Percentiles rank a stretch among this genome's conserved stretches.
Evolutionary conservation across 2,888 invertebrate genomes (phyloP).

Genomic region (Rotaria magnacalcarata): DNA sequence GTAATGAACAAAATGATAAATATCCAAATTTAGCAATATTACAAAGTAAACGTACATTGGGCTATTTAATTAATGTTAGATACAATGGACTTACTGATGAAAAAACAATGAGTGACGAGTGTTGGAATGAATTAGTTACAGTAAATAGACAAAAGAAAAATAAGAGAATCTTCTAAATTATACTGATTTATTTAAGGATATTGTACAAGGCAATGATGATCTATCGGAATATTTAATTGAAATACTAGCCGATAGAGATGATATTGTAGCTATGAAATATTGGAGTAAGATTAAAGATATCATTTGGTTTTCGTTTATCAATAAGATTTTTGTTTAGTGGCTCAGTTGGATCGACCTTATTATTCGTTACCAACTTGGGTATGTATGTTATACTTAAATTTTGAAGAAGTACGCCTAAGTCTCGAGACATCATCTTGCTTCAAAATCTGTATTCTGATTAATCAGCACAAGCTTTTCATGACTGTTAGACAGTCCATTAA

Average conservation of each 20-base stretch:
- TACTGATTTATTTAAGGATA: not conserved
- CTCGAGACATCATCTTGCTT: too few species aligned
- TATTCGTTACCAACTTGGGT: not conserved
- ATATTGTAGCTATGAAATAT: constrained; percentile 16
- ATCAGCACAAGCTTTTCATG: too few species aligned
- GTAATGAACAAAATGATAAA: not conserved
- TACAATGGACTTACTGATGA: not conserved
- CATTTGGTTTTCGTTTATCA: not conserved
- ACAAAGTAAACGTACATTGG: constrained; percentile 6
- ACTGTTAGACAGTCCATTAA: too few species aligned
- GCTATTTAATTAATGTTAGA: not conserved
- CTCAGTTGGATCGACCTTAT: not conserved
- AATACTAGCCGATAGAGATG: not conserved
- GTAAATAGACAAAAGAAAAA: not conserved
- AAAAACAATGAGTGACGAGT: constrained; percentile 35
- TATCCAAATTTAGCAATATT: constrained; percentile 25
- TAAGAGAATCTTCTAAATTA: not conserved
- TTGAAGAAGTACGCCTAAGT: too few species aligned
- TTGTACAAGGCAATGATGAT: not conserved
- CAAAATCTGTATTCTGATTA: too few species aligned
- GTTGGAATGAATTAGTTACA: constrained; percentile 25
- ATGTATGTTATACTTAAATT: not conserved
- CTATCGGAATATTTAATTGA: constrained; percentile 25
- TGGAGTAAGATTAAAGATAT: not conserved
- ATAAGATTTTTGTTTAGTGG: not conserved